Evolutionary conservation across 2,888 invertebrate genomes (phyloP), one percentile per base, ranked within the genome.

Genomic region (Ceriagrion tenellum): DNA sequence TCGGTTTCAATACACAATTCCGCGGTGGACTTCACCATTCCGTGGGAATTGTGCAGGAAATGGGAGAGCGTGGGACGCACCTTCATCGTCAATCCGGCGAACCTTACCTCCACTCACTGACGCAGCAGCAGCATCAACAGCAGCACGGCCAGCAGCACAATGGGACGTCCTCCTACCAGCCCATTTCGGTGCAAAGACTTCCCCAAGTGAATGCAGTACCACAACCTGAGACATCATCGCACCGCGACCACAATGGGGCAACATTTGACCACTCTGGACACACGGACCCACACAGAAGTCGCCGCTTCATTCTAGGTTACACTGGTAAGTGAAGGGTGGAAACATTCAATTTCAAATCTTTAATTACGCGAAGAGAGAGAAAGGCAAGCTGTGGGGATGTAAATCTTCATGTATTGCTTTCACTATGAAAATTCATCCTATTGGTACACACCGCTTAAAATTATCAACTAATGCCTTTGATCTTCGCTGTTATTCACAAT

Each of bases 251-350:
- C 93, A 93, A 93, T 35, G 97, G 97, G 96, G 97, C 97, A 0
- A 97, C 97, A 96, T 97, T 97, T 95, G 97, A 97, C 55, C 96
- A 97, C 63, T 96, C 95, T 56, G 81, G 95, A 55, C 95, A 96
- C 88, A 47, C 69, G 74, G 95, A 96, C 35, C 95, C 96, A 26
- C 96, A 97, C 96, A 97, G 97, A 89, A 97, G 97, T 63, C 97
- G 97, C 12, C 97, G 97, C 12, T 98, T 98, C 96, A 98, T 98
- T 97, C 97, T 98, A 30, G 98, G 98, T 30, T 98, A 98, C 96
- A 98, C 98, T 95, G 98, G 98, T 97, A 96, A 96, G 74, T n/a
- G 59, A 55, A 55, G 26, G 16, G 59, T 26, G 26, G 26, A 26
- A 69, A 69, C 12, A 12, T 69, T 69, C 69, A 12, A 59, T 59